Percentiles rank a stretch among this genome's conserved stretches.
Conservation (phyloP, 2,888 invertebrate genomes). For the Lasioglossum marginatum region DNA sequence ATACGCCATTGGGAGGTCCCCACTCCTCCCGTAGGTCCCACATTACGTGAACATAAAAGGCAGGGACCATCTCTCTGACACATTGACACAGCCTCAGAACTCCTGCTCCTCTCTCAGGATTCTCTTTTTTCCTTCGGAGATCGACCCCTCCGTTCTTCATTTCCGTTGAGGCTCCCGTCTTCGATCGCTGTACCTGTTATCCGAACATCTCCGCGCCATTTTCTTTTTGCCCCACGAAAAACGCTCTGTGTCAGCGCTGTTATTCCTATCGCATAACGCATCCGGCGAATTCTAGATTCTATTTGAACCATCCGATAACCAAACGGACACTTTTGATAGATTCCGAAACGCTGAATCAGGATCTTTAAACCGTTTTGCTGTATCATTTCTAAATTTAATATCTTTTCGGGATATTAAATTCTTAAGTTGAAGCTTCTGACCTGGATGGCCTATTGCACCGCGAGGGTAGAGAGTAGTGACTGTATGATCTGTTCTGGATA, state of each 20-base stretch:
- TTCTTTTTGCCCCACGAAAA: conserved; percentile 1
- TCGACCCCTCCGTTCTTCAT: conserved; percentile 40
- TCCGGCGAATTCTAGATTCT: not conserved
- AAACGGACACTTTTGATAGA: not conserved
- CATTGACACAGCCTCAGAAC: conserved; percentile 74
- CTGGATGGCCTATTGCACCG: not conserved
- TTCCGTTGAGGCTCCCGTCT: conserved; percentile 42
- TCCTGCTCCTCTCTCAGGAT: conserved; percentile 36
- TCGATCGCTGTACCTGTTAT: conserved; percentile 48
- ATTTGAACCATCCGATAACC: not conserved
- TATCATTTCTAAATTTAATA: too few relatives aligned
- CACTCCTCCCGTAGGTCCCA: conserved; percentile 57
- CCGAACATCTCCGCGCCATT: conserved; percentile 28
- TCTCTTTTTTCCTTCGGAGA: conserved; percentile 28
- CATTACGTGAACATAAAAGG: conserved; percentile 79
- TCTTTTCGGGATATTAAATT: not conserved
- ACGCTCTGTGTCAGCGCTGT: not conserved
- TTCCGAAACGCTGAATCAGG: not conserved
- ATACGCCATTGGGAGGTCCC: not conserved
- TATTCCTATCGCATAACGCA: not conserved
- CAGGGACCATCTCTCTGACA: conserved; percentile 75
- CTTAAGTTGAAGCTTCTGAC: not conserved
- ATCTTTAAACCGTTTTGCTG: not conserved
- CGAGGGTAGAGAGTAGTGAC: too few relatives aligned
- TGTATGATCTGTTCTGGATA: not conserved